Base-by-base conservation (phyloP, 2,888 invertebrate species). In the Lissonota sp. region DNA sequence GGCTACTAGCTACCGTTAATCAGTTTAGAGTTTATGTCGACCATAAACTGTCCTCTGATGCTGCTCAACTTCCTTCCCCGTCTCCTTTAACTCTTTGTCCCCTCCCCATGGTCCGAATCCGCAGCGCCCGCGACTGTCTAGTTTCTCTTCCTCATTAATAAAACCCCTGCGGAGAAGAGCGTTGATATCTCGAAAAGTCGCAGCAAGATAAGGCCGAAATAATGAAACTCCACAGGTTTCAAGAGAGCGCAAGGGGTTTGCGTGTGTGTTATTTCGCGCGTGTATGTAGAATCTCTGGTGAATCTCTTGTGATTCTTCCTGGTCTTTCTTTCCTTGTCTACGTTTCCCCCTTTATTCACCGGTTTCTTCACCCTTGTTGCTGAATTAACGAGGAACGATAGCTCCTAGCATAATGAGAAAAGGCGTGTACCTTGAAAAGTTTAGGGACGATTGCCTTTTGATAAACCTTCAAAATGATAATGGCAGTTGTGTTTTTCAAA, bases 21-120 rank as follows among this genome's bases (percentile, higher is more conserved):
- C 92, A 92, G 92, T 92, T 92, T 92, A 91, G 91, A 92, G 91
- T 92, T 92, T 92, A 92, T 92, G 91, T 90, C 88, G 84, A 83
- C 91, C 89, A 91, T 91, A 91, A 91, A 91, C 89, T 82, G 86
- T 82, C 85, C 83, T 73, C 84, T 85, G 86, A 87, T 86, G 67
- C 72, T 69, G 26, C 26, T 14, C 55, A n/a, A 53, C 57, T 49
- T 44, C 64, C 57, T 37, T 26, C 86, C 76, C 76, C 66, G 57
- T 69, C 64, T 71, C 70, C 72, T 26, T 26, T 26, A 26, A 26
- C 26, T 26, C 26, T 26, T 3, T 26, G 26, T 26, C 26, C 1
- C 26, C 26, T 63, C 83, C 72, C 66, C 71, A 60, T 60, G 55
- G 53, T 74, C 63, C 75, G 37, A 42, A 58, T 60, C 39, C 44